Evolutionary conservation across 2,797 vertebrate genomes (phyloP).

Genomic region (Phoxinus dragarum): DNA sequence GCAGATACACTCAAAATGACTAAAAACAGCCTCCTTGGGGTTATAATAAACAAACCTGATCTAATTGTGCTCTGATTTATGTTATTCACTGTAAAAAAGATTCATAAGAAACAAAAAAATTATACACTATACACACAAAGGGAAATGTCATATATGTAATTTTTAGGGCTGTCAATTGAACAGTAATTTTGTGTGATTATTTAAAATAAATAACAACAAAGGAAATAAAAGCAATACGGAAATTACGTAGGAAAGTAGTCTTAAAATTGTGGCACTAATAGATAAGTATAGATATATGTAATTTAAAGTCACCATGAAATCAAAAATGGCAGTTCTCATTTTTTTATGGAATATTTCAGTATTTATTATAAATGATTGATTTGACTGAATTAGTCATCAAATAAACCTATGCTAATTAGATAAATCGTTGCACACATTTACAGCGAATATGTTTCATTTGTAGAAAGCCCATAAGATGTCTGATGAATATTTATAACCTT

Average conservation of each 20-base stretch:
- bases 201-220: background rate
- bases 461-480: slow-evolving; percentile 20
- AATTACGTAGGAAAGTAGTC: background rate
- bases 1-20: slow-evolving; percentile 18
- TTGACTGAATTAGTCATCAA: background rate
- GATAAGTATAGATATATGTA: background rate
- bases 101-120: background rate
- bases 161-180: background rate
- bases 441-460: slow-evolving; percentile 7
- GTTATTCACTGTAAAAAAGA: slow-evolving; percentile 22
- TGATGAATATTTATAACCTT: slow-evolving; percentile 48
- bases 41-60: slow-evolving; percentile 35
- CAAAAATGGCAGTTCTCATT: background rate
- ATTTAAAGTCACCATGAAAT: background rate
- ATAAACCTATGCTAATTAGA: slow-evolving; percentile 15
- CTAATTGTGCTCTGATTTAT: slow-evolving; percentile 16
- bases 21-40: slow-evolving; percentile 16
- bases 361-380: background rate
- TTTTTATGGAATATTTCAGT: background rate
- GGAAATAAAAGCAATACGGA: background rate
- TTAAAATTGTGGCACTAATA: background rate
- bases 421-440: slow-evolving; percentile 13
- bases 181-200: background rate
- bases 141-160: background rate
- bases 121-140: background rate